A percentile compares a stretch with the other conserved stretches of the same genome.
Conservation (phyloP, 30 jellyfish, hydroid and myxozoan genomes). For the Pseudorhiza aurosa region DNA sequence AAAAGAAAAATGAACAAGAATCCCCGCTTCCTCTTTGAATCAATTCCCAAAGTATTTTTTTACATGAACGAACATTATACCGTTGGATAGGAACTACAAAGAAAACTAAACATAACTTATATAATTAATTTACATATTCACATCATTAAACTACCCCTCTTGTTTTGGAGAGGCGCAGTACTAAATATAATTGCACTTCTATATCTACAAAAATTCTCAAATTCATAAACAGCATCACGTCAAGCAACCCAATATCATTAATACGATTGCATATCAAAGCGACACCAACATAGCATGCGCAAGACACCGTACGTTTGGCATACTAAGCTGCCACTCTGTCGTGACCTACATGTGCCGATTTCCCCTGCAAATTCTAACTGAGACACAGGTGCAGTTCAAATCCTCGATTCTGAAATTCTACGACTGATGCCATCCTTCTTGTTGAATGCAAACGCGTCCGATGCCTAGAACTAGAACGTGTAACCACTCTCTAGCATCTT, state of each 20-base stretch:
- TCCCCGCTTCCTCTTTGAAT: not conserved
- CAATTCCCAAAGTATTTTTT: conserved; percentile 43
- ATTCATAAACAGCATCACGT: conserved; percentile 8
- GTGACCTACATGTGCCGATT: no score
- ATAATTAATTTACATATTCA: conserved; percentile 55
- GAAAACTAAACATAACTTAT: conserved; percentile 58
- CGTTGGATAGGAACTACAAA: conserved; percentile 3
- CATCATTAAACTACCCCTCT: conserved; percentile 55
- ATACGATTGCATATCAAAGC: no score
- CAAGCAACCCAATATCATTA: not conserved
- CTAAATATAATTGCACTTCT: conserved; percentile 34
- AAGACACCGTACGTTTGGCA: no score
- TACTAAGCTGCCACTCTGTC: no score
- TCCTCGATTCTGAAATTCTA: no score
- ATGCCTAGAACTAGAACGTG: no score
- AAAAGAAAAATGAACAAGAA: not conserved
- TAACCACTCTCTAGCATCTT: no score
- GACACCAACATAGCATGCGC: no score
- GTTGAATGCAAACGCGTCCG: no score
- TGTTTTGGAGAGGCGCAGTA: conserved; percentile 36
- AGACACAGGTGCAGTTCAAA: no score
- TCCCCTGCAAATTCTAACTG: no score
- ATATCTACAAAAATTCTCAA: conserved; percentile 40
- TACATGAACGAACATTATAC: conserved; percentile 20
- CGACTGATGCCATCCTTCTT: no score